Percentiles rank a stretch among this genome's conserved stretches.
Evolutionary conservation across 1,140 invertebrate genomes (phyloP).

Genomic region (Halesus radiatus): DNA sequence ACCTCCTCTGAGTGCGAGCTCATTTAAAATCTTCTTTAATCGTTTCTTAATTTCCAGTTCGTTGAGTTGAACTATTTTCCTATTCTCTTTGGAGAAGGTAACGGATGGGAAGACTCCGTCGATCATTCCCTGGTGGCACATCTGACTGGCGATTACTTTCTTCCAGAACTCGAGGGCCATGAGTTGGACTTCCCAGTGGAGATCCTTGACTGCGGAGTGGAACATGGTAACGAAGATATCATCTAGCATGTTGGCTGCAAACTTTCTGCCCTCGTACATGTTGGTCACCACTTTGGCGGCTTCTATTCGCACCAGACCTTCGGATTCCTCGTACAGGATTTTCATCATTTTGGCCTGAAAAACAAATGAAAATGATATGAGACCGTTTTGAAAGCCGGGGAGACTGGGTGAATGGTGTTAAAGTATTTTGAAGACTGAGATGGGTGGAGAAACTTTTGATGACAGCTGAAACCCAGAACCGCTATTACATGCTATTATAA

Average conservation of each 20-base stretch:
- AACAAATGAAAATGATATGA: background rate
- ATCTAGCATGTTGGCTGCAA: conserved; percentile 69
- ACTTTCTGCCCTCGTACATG: conserved; percentile 76
- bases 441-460: no score
- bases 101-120: conserved; percentile 82
- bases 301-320: conserved; percentile 82
- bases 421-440: no score
- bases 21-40: conserved; percentile 76
- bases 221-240: conserved; percentile 69
- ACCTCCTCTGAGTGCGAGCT: conserved; percentile 76
- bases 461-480: no score
- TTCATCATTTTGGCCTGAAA: conserved; percentile 75
- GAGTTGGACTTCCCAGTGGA: conserved; percentile 85
- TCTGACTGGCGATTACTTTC: conserved; percentile 74
- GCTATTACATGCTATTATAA: no score
- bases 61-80: conserved; percentile 81
- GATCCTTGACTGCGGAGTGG: conserved; percentile 75
- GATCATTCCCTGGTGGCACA: conserved; percentile 83
- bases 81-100: conserved; percentile 82
- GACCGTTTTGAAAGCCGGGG: no score
- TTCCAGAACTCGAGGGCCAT: conserved; percentile 80
- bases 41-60: conserved; percentile 77
- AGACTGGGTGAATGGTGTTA: no score
- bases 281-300: conserved; percentile 76
- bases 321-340: conserved; percentile 77